phyloP scores from a whole-genome alignment of 2,797 vertebrate genomes.

The Microcaecilia unicolor region DNA sequence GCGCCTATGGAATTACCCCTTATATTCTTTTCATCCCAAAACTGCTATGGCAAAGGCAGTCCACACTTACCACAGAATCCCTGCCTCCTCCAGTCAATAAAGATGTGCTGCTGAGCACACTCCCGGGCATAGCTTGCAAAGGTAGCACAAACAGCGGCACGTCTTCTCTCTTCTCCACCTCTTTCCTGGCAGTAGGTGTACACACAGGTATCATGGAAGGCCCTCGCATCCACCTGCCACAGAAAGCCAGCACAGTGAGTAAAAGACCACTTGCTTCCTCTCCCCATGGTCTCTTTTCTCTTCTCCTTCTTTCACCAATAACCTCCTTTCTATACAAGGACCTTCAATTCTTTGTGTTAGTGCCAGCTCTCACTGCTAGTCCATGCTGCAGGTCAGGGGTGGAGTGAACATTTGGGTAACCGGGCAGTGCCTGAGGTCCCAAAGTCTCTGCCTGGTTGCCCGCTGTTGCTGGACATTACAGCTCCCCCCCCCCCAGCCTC shows the following conservation, averaged over 20 bases:
- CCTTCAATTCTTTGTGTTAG: no score
- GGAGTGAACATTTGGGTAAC: no score
- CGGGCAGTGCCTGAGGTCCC: no score
- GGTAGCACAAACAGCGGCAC: constrained; percentile 58
- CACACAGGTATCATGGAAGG: constrained; percentile 68
- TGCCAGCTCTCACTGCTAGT: no score
- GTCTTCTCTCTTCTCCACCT: background rate
- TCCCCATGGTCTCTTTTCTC: background rate
- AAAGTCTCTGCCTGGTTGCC: no score
- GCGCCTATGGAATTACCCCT: no score
- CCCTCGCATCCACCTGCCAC: constrained; percentile 58
- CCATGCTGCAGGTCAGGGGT: no score
- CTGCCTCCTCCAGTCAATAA: constrained; percentile 60
- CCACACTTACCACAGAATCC: constrained; percentile 64
- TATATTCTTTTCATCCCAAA: no score
- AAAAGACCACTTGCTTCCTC: no score
- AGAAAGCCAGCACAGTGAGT: background rate
- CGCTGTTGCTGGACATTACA: no score
- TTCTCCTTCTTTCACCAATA: background rate
- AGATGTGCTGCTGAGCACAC: constrained; percentile 58
- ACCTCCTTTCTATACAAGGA: background rate
- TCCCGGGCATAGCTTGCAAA: constrained; percentile 72
- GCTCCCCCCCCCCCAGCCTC: no score
- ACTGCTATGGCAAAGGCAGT: no score
- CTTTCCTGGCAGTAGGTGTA: constrained; percentile 57